phyloP scores from a whole-genome alignment of 1,140 invertebrate genomes.

The Centruroides vittatus region DNA sequence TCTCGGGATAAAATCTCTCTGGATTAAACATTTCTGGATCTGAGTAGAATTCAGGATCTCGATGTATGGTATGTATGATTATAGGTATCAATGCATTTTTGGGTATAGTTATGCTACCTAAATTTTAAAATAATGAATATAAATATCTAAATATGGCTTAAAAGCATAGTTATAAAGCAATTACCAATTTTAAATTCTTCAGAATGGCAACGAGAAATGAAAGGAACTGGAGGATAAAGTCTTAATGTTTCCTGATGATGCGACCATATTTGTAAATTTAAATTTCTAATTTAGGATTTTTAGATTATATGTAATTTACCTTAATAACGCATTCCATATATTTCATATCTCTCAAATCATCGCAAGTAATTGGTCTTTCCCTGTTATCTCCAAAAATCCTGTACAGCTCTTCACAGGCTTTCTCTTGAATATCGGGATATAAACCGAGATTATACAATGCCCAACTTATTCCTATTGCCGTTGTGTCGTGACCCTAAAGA shows the following conservation, averaged over 20 bases:
- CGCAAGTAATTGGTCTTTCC: constrained; percentile 27
- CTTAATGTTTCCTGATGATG: constrained; percentile 38
- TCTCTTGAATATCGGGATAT: constrained; percentile 28
- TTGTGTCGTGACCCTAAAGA: constrained; percentile 19
- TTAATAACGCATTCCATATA: constrained; percentile 57
- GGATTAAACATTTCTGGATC: constrained; percentile 37
- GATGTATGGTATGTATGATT: constrained; percentile 8
- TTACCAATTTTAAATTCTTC: too few relatives aligned
- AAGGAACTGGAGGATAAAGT: constrained; percentile 30
- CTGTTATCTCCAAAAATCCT: constrained; percentile 27
- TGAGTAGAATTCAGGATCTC: constrained; percentile 27
- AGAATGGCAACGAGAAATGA: constrained; percentile 33
- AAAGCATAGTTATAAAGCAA: constrained; percentile 26
- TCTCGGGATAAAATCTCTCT: constrained; percentile 32
- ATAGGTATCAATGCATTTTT: constrained; percentile 21
- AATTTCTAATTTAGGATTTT: constrained; percentile 27
- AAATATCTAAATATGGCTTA: constrained; percentile 28
- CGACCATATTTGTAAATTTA: neutral
- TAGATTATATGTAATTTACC: constrained; percentile 43
- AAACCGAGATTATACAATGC: constrained; percentile 25
- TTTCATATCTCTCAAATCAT: constrained; percentile 42
- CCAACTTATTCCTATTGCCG: constrained; percentile 18
- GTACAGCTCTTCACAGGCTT: constrained; percentile 29
- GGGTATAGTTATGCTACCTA: constrained; percentile 27
- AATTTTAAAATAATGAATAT: constrained; percentile 17